Evolutionary conservation across 2,888 invertebrate genomes (phyloP).

Genomic region (Eupithecia exiguata): DNA sequence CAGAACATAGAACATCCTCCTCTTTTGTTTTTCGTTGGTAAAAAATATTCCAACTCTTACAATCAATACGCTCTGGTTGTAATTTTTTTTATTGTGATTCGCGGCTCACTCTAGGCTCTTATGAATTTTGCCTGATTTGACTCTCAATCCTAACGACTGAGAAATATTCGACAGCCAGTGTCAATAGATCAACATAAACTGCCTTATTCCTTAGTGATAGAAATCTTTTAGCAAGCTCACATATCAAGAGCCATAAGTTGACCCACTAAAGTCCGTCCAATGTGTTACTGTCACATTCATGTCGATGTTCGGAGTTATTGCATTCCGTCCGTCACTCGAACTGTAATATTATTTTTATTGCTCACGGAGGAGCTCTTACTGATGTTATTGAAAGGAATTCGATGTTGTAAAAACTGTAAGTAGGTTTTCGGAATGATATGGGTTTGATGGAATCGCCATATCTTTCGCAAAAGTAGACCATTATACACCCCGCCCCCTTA

Average conservation of each 20-base stretch:
- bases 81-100: neutral
- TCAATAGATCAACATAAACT: neutral
- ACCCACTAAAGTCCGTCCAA: constrained; percentile 16
- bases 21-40: no score
- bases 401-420: constrained; percentile 25
- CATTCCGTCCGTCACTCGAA: constrained; percentile 25
- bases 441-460: neutral
- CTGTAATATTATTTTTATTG: constrained; percentile 34
- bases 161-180: neutral
- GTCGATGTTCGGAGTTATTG: constrained; percentile 23
- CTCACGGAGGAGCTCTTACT: constrained; percentile 21
- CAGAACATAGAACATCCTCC: no score
- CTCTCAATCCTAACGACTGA: neutral
- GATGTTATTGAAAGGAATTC: constrained; percentile 32
- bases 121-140: neutral
- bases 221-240: neutral
- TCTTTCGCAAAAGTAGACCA: neutral
- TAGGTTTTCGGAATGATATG: neutral
- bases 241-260: neutral
- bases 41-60: neutral
- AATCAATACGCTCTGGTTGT: neutral
- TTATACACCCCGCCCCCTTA: neutral
- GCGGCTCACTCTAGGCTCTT: neutral
- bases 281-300: constrained; percentile 4
- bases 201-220: neutral